Conservation (phyloP, 1,140 invertebrate species). For the Orussus abietinus region DNA sequence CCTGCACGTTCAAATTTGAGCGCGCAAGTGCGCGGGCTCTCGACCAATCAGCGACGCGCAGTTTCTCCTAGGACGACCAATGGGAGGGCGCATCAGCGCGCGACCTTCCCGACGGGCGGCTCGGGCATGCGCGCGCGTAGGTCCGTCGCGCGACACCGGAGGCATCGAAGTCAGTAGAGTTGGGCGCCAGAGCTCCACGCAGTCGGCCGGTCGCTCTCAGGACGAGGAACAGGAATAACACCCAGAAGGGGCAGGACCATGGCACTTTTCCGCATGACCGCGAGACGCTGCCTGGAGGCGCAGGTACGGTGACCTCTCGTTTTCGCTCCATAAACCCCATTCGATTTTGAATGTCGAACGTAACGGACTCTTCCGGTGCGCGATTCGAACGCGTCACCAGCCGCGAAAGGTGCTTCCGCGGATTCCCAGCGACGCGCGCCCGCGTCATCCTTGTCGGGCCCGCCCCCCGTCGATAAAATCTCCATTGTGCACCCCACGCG, state of each 20-base stretch:
- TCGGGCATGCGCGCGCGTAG: background rate
- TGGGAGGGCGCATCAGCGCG: too few relatives aligned
- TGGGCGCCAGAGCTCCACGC: constrained; percentile 41
- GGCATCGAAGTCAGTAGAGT: constrained; percentile 29
- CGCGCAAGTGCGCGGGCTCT: too few relatives aligned
- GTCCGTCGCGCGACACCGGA: background rate
- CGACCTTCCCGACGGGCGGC: too few relatives aligned
- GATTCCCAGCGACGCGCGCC: too few relatives aligned
- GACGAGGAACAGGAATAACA: constrained; percentile 14
- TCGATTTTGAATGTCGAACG: constrained; percentile 13
- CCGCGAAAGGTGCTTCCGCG: too few relatives aligned
- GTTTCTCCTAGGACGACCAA: too few relatives aligned
- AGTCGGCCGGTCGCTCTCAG: constrained; percentile 25
- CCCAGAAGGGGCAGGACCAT: constrained; percentile 33
- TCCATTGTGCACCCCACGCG: too few relatives aligned
- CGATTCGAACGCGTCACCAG: constrained; percentile 6
- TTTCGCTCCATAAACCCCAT: background rate
- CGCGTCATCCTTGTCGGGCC: too few relatives aligned
- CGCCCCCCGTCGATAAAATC: too few relatives aligned
- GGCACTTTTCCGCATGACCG: constrained; percentile 48
- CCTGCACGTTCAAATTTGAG: too few relatives aligned
- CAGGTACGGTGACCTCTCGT: constrained; percentile 29
- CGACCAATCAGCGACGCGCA: too few relatives aligned
- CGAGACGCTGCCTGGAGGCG: constrained; percentile 39
- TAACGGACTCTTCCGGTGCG: constrained; percentile 10